Evolutionary conservation across 2,797 vertebrate genomes (phyloP), one percentile per base, ranked within the genome.

Genomic region (Fratercula arctica): DNA sequence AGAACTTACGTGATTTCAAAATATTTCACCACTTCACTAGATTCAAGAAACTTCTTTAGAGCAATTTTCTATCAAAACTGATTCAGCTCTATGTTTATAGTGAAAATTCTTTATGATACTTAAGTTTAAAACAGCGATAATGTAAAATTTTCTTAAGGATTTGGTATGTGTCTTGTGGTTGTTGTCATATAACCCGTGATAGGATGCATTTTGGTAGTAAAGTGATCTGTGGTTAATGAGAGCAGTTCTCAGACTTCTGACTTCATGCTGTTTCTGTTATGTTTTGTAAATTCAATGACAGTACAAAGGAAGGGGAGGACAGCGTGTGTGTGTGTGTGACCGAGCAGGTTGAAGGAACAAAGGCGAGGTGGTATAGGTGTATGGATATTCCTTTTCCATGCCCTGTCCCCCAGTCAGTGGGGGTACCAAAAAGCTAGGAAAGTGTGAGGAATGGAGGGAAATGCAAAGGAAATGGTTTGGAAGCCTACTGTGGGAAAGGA

Each of bases 361-460:
- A 16, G 20, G 5, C 2, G 3, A 48, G 50, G 2, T 6, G 12
- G 1, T 64, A 2, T 18, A 31, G 2, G 3, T 33, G 4, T 57
- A 4, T 39, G 18, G 26, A 9, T 88, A 39, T 33, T 85, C 11
- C 8, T 79, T 53, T 86, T 69, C 31, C 12, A 37, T 57, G 46
- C 28, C 14, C 59, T 72, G 29, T 11, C 5, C 8, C 9, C 2
- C 3, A 17, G 13, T 64, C 61, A 16, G 3, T 31, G 46, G 15
- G 9, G 7, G 28, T 72, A 39, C n/a, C 16, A 51, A 9, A 89
- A 87, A 56, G 5, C 31, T 60, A 19, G 3, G 5, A 17, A 86
- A 41, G 6, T 8, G 5, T 48, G 50, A 60, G 24, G 43, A 78
- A 60, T 43, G 14, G 39, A 59, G 53, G 39, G 23, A 18, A 20